Conservation (phyloP, 2,113 vertebrate genomes). For the Noturus placidus region DNA sequence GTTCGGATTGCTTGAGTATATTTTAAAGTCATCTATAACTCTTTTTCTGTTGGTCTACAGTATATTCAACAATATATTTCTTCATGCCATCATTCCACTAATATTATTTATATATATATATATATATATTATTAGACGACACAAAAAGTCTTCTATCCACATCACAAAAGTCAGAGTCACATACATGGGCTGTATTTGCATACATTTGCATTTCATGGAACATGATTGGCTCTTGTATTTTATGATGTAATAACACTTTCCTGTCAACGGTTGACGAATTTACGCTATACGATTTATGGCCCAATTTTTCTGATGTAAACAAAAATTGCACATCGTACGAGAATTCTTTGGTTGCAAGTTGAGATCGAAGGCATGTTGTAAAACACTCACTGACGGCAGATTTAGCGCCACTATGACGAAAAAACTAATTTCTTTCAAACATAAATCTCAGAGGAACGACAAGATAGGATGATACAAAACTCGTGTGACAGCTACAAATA, state of each 20-base stretch:
- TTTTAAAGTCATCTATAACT: not conserved
- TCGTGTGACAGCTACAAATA: not conserved
- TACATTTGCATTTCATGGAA: too few relatives aligned
- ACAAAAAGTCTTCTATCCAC: not conserved
- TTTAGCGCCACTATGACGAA: too few relatives aligned
- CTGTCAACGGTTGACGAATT: not conserved
- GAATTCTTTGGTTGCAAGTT: not conserved
- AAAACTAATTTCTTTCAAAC: not conserved
- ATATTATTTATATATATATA: too few relatives aligned
- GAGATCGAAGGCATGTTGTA: not conserved
- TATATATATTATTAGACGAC: not conserved
- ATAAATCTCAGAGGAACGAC: not conserved
- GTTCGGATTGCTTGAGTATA: constrained; percentile 25
- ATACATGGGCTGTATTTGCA: not conserved
- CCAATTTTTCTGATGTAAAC: not conserved
- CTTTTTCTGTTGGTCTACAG: not conserved
- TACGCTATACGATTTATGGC: not conserved
- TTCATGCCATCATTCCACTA: not conserved
- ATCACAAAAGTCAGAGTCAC: not conserved
- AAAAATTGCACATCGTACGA: not conserved
- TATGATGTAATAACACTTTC: not conserved
- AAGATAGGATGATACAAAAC: not conserved
- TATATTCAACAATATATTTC: not conserved
- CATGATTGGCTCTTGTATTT: constrained; percentile 6
- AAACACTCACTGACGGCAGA: not conserved